Evolutionary conservation across 2,888 invertebrate genomes (phyloP).

Genomic region (Tachina fera): DNA sequence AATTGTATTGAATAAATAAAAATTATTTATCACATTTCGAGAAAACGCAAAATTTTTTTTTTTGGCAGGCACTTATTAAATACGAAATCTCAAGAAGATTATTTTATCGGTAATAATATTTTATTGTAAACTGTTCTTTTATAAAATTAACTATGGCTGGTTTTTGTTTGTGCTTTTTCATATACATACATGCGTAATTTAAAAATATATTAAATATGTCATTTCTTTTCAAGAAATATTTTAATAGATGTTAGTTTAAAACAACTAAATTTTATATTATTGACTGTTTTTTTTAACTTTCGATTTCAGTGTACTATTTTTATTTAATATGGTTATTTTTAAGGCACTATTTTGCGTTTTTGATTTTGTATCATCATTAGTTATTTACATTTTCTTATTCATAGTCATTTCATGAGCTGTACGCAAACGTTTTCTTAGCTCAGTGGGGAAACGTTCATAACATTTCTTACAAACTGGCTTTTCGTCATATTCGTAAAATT

Average conservation of each 20-base stretch:
- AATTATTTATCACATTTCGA: conserved; percentile 46
- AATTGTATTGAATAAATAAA: conserved; percentile 27
- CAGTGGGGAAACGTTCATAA: conserved; percentile 97
- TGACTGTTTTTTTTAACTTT: conserved; percentile 46
- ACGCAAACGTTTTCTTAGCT: conserved; percentile 95
- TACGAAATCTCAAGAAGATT: conserved; percentile 18
- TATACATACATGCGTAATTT: conserved; percentile 17
- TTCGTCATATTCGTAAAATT: conserved; percentile 99
- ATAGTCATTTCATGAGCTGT: conserved; percentile 93
- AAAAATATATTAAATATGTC: conserved; percentile 21
- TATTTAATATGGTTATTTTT: conserved; percentile 36
- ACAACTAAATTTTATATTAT: conserved; percentile 68
- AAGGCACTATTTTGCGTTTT: conserved; percentile 63
- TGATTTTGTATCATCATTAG: conserved; percentile 42
- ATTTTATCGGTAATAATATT: background rate
- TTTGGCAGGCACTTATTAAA: conserved; percentile 38
- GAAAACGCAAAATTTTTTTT: conserved; percentile 29
- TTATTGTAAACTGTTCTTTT: conserved; percentile 8
- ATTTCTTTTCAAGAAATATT: conserved; percentile 48
- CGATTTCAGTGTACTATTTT: conserved; percentile 39
- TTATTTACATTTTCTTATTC: conserved; percentile 82
- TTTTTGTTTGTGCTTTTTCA: conserved; percentile 51
- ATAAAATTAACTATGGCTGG: conserved; percentile 66
- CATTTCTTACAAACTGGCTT: conserved; percentile 99
- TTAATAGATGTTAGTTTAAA: conserved; percentile 69